Evolutionary conservation across 2,888 invertebrate genomes (phyloP).

Genomic region (Drosophila maculinotata): DNA sequence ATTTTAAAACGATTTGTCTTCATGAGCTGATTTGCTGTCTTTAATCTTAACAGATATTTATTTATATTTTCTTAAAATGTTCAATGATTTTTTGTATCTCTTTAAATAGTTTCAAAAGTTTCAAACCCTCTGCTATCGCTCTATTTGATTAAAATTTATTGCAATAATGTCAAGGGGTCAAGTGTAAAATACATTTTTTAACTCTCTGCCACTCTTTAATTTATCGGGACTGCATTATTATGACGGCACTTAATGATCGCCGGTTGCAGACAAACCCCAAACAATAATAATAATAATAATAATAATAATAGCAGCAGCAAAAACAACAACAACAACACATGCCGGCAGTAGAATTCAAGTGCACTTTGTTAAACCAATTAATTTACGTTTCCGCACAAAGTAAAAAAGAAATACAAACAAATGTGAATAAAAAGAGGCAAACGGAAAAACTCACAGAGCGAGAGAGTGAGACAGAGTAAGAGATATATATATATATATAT

Average conservation of each 20-base stretch:
- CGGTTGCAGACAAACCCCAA: constrained; percentile 27
- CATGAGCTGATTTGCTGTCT: not conserved
- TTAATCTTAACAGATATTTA: too few species aligned
- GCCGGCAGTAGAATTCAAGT: constrained; percentile 65
- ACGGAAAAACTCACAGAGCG: constrained; percentile 23
- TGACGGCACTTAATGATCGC: constrained; percentile 36
- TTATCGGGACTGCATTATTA: constrained; percentile 23
- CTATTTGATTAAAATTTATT: constrained; percentile 50
- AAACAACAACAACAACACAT: constrained; percentile 31
- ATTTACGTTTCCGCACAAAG: constrained; percentile 77
- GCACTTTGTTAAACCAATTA: constrained; percentile 80
- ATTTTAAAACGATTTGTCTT: not conserved
- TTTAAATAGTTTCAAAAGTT: not conserved
- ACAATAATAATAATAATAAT: constrained; percentile 44
- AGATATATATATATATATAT: not conserved
- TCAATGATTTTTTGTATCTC: not conserved
- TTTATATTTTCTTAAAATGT: too few species aligned
- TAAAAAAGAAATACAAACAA: constrained; percentile 38
- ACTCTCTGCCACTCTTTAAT: constrained; percentile 7
- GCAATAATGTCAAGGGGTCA: constrained; percentile 50
- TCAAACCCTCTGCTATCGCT: not conserved
- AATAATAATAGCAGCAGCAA: constrained; percentile 16
- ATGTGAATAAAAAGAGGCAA: constrained; percentile 16
- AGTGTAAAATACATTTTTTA: constrained; percentile 24
- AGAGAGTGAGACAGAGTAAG: not conserved